Evolutionary conservation across 2,888 invertebrate genomes (phyloP).

Genomic region (Drosophila merina): DNA sequence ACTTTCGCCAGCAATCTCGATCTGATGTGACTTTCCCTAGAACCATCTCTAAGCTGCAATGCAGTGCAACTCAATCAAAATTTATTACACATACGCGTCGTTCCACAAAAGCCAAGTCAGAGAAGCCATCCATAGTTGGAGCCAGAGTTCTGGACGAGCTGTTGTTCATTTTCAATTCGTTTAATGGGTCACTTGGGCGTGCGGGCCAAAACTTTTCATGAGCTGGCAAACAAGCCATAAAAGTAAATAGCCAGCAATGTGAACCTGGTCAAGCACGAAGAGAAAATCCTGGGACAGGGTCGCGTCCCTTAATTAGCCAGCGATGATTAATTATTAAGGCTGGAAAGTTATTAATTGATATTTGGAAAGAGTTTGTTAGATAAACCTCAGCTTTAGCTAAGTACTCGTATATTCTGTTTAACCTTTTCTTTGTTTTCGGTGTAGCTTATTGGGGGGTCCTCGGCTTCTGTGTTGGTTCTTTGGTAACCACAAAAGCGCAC

Average conservation of each 20-base stretch:
- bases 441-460: not conserved
- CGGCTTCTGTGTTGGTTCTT: constrained; percentile 10
- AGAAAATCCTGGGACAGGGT: not conserved
- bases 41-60: constrained; percentile 48
- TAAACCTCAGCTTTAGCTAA: not conserved
- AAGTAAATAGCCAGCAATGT: constrained; percentile 63
- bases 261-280: constrained; percentile 10
- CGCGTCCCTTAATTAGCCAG: not conserved
- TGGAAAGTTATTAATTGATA: not conserved
- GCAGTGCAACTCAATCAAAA: constrained; percentile 74
- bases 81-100: constrained; percentile 75
- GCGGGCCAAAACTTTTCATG: constrained; percentile 65
- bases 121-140: not conserved
- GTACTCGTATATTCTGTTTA: not conserved
- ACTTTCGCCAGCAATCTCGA: constrained; percentile 47
- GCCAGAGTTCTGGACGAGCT: constrained; percentile 16
- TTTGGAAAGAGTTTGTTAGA: not conserved
- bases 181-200: constrained; percentile 77
- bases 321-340: not conserved
- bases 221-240: constrained; percentile 74
- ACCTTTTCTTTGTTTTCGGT: not conserved
- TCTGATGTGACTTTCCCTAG: constrained; percentile 20
- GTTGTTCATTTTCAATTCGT: constrained; percentile 73
- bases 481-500: constrained; percentile 46
- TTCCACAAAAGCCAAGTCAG: constrained; percentile 22